Percentiles rank a stretch among this genome's conserved stretches.
These are phyloP conservation scores for Smutsia gigantea DNA, from an alignment of 2,797 vertebrate genomes.

Conservation along the genomic window DNA sequence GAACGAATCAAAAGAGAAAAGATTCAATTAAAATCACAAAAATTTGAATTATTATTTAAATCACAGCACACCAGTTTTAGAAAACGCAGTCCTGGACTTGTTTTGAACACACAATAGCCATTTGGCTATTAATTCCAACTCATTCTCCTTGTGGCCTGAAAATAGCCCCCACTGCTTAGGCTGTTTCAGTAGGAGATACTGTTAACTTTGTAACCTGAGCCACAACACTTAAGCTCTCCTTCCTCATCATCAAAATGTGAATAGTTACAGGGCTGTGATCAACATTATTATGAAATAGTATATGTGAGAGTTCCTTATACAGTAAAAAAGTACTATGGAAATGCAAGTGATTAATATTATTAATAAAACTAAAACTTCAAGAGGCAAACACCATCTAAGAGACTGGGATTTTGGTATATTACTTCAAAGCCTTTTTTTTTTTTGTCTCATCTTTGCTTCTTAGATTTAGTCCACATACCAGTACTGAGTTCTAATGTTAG, in stretches of 20 bases:
- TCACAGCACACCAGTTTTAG: constrained; percentile 44
- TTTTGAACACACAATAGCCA: neutral
- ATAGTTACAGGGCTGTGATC: neutral
- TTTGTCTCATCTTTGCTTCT: neutral
- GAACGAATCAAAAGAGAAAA: constrained; percentile 20
- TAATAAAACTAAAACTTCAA: neutral
- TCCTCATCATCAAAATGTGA: constrained; percentile 1
- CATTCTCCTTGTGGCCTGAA: neutral
- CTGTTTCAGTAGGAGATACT: neutral
- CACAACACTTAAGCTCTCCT: neutral
- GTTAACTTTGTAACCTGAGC: neutral
- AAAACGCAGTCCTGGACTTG: neutral
- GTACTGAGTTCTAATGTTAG: neutral
- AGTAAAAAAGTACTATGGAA: neutral
- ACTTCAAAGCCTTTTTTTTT: neutral
- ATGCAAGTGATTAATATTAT: neutral
- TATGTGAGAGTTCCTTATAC: neutral
- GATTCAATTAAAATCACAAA: neutral
- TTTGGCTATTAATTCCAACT: neutral
- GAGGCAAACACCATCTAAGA: neutral
- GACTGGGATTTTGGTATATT: neutral
- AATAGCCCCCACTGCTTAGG: neutral
- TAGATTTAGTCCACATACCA: neutral
- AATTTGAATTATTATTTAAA: constrained; percentile 50
- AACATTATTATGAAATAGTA: neutral